Evolutionary conservation across 2,113 vertebrate species (phyloP), one percentile per base, ranked within the genome.

Genomic region (Sitta europaea): DNA sequence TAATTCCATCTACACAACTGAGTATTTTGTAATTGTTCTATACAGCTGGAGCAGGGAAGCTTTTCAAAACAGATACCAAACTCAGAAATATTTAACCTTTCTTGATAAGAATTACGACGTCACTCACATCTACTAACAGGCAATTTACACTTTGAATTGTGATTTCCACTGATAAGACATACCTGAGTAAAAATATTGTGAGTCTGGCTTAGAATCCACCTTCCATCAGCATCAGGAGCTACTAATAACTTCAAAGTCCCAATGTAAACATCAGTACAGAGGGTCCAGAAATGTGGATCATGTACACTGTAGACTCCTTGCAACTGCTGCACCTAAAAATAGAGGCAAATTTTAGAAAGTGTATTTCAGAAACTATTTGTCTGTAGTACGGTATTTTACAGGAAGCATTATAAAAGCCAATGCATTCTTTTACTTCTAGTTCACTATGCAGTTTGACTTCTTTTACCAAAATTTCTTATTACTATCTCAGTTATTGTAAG

Each of bases 141-240:
- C 9, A 36, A 42, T 38, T 68, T 33, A 58, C 7, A 17, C 36
- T 50, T 23, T 10, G 35, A 59, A 72, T 59, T 36, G 36, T n/a
- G 58, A 57, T 77, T 57, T 74, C 24, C 68, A 40, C 45, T n/a
- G 67, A 51, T 14, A 58, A 92, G 29, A 91, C 91, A 65, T 97
- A 99, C 99, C 99, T 99, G 99, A 96, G 99, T 99, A 97, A 99
- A 99, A 95, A 99, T 99, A 95, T 99, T 98, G 97, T 99, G 99
- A 10, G 99, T 99, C 96, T 99, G 99, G 97, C 99, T 99, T 94
- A 99, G 98, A 96, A 99, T 99, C 99, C 99, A 99, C 92, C 98
- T 98, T 36, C 98, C 97, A 93, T 99, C 99, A 33, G 99, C 99
- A 68, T 99, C 99, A 24, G 99, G 99, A 19, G 99, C 99, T 10